Evolutionary conservation across 2,888 invertebrate genomes (phyloP).

Genomic region (Eupithecia vulgata): DNA sequence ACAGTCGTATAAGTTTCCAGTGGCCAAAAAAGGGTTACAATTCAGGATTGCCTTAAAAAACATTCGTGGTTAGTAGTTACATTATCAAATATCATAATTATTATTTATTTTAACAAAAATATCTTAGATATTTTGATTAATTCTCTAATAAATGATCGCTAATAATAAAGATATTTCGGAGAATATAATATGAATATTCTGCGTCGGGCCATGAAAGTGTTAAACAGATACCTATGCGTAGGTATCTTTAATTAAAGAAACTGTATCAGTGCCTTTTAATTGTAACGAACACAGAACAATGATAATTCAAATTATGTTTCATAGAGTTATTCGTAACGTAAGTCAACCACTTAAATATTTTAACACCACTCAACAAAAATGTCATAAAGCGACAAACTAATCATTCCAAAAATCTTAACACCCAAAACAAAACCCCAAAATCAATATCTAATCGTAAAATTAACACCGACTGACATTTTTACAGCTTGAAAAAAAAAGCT

Average conservation of each 20-base stretch:
- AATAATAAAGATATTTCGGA: no score
- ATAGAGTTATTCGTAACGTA: not conserved
- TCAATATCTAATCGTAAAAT: conserved; percentile 35
- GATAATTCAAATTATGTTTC: not conserved
- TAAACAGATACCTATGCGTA: no score
- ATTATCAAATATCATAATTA: not conserved
- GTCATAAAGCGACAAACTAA: conserved; percentile 4
- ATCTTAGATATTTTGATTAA: no score
- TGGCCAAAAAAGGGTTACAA: no score
- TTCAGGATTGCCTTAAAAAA: no score
- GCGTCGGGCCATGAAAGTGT: no score
- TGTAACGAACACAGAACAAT: not conserved
- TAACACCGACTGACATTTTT: conserved; percentile 43
- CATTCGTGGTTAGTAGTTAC: no score
- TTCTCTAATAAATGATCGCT: no score
- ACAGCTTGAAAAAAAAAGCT: conserved; percentile 39
- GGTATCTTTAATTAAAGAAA: not conserved
- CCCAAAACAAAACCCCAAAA: conserved; percentile 17
- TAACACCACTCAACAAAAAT: not conserved
- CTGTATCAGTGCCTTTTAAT: not conserved
- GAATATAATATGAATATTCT: no score
- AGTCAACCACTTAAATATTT: not conserved
- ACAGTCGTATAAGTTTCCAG: no score
- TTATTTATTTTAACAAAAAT: not conserved
- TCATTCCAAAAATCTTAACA: conserved; percentile 14